phyloP scores from a whole-genome alignment of 2,888 invertebrate species.

The Busseola fusca region DNA sequence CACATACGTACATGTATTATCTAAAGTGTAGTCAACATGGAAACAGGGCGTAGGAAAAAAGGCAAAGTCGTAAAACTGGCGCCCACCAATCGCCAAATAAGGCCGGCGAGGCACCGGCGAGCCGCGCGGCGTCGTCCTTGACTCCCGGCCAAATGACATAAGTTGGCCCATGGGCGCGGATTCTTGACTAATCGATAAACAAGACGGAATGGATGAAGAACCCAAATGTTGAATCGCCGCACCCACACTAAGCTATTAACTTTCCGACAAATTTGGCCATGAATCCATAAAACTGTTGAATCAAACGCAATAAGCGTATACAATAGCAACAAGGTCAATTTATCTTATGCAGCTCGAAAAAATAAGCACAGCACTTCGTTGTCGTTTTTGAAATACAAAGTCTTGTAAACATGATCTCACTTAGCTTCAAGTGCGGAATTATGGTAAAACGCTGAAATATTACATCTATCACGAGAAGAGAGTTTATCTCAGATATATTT shows the following conservation, averaged over 20 bases:
- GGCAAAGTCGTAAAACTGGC: slow-evolving; percentile 88
- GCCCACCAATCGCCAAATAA: slow-evolving; percentile 89
- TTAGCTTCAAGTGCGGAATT: slow-evolving; percentile 32
- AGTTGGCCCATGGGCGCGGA: slow-evolving; percentile 88
- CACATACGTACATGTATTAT: slow-evolving; percentile 77
- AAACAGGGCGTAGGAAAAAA: slow-evolving; percentile 85
- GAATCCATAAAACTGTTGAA: slow-evolving; percentile 76
- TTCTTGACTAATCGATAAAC: slow-evolving; percentile 87
- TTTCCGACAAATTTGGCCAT: slow-evolving; percentile 77
- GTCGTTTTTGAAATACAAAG: slow-evolving; percentile 31
- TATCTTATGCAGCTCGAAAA: slow-evolving; percentile 39
- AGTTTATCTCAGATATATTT: slow-evolving; percentile 53
- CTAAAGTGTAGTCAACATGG: slow-evolving; percentile 81
- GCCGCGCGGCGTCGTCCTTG: slow-evolving; percentile 85
- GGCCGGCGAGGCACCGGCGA: slow-evolving; percentile 84
- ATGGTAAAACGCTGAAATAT: slow-evolving; percentile 21
- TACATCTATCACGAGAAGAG: slow-evolving; percentile 35
- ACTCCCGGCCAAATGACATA: slow-evolving; percentile 89
- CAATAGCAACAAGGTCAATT: slow-evolving; percentile 55
- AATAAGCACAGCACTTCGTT: slow-evolving; percentile 3
- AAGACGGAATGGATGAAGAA: slow-evolving; percentile 83
- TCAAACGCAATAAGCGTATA: slow-evolving; percentile 60
- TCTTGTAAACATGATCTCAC: slow-evolving; percentile 31
- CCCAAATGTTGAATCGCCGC: slow-evolving; percentile 77
- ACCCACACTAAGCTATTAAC: slow-evolving; percentile 82